These are phyloP conservation scores for Brenthis daphne DNA, from an alignment of 2,888 invertebrate species.

Conservation along the genomic window DNA sequence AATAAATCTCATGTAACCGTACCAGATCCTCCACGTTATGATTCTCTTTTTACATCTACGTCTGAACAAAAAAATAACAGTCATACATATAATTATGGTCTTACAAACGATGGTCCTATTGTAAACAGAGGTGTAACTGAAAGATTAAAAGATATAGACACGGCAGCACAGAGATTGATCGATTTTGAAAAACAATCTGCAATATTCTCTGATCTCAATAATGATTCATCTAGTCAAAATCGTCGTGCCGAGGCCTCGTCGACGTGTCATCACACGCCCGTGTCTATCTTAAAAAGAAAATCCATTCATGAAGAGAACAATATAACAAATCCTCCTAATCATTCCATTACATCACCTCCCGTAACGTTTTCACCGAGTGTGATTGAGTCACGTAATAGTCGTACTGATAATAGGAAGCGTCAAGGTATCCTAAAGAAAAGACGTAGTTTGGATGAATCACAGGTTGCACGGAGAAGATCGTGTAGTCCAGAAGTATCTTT, in stretches of 20 bases:
- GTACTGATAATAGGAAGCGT: conserved; percentile 80
- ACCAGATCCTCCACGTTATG: conserved; percentile 61
- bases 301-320: conserved; percentile 79
- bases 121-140: conserved; percentile 72
- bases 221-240: conserved; percentile 78
- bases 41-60: conserved; percentile 64
- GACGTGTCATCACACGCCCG: conserved; percentile 73
- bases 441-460: conserved; percentile 90
- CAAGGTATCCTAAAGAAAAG: conserved; percentile 93
- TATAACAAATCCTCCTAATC: conserved; percentile 74
- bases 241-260: conserved; percentile 71
- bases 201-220: conserved; percentile 81
- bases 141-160: conserved; percentile 77
- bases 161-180: conserved; percentile 78
- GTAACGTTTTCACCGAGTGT: conserved; percentile 92
- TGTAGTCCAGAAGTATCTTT: conserved; percentile 87
- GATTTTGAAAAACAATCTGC: conserved; percentile 81
- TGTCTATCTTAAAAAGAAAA: conserved; percentile 88
- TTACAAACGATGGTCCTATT: conserved; percentile 57
- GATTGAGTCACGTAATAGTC: conserved; percentile 84
- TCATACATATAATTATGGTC: conserved; percentile 66
- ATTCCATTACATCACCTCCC: conserved; percentile 84
- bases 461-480: conserved; percentile 85
- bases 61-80: conserved; percentile 64
- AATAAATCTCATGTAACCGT: conserved; percentile 72